These are phyloP conservation scores for Tupaia tana DNA, from an alignment of 2,113 vertebrate genomes.

Conservation along the genomic window DNA sequence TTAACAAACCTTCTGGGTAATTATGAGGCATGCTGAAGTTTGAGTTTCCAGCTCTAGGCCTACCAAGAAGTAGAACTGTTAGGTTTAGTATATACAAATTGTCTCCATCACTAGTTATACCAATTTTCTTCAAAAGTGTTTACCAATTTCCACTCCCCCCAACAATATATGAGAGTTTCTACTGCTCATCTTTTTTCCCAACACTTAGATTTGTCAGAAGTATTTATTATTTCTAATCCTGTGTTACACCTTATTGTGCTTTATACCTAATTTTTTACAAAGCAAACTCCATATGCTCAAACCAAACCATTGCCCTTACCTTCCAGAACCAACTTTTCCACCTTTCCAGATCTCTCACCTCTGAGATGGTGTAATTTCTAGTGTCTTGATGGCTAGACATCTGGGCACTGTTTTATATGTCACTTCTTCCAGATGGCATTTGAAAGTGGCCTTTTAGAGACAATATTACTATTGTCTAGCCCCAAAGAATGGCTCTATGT, in stretches of 20 bases:
- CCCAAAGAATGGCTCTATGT: not conserved
- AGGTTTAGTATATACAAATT: not conserved
- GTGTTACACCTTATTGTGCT: not conserved
- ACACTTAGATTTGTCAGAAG: not conserved
- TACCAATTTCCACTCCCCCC: not conserved
- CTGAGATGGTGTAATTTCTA: not conserved
- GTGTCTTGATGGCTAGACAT: not conserved
- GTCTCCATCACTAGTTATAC: not conserved
- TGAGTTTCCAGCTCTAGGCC: not conserved
- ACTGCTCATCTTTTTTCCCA: not conserved
- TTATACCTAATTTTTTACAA: not conserved
- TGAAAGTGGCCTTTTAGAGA: constrained; percentile 22
- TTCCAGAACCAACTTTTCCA: not conserved
- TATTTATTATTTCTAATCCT: not conserved
- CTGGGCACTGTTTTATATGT: not conserved
- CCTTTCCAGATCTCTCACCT: not conserved
- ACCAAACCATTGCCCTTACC: not conserved
- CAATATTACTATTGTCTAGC: not conserved
- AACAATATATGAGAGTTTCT: not conserved
- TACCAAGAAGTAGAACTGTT: not conserved
- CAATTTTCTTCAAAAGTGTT: not conserved
- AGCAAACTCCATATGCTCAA: constrained; percentile 6
- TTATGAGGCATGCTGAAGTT: not conserved
- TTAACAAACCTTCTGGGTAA: not conserved
- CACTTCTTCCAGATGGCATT: constrained; percentile 29